Evolutionary conservation across 2,888 invertebrate species (phyloP), one percentile per base, ranked within the genome.

Genomic region (Epinotia bilunana): DNA sequence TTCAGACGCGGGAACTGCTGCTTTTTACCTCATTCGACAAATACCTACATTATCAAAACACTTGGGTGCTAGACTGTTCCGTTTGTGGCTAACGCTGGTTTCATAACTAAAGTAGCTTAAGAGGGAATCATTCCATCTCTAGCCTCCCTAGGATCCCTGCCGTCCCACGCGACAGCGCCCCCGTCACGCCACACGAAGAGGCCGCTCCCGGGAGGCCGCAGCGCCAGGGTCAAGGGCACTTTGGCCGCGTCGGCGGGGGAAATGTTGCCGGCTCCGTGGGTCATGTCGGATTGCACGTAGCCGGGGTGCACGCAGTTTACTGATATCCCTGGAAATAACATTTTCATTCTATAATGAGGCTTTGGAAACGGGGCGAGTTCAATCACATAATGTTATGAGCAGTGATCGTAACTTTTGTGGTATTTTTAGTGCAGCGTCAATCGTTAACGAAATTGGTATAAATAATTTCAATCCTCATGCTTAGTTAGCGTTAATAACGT

Each of bases 281-380:
- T 93, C 94, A 94, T 93, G 73, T 93, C 93, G 0, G 92, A 87
- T 53, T 86, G 90, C 12, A 94, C 91, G 80, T 93, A 93, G 33
- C 94, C 94, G 0, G 94, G 94, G 69, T 93, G 94, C 9, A 93
- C 88, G 83, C 92, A 89, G 84, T 88, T 92, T 0, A 91, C 92
- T 9, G 65, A 73, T 67, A 93, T 87, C 75, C 85, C 93, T 94
- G 82, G 2, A 80, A 28, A 28, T 2, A 28, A 28, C 3, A 28
- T 28, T 28, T 3, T 28, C 23, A 28, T 28, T 28, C 23, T 23
- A 23, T 23, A 23, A 23, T 23, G 23, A 23, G 23, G 2, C 23
- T n/a, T n/a, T 23, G 23, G 23, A 23, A 23, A 23, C 23, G 2
- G 23, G 23, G 23, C 23, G 23, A 23, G 23, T 23, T 2, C 23